Percentiles rank a stretch among this genome's conserved stretches.
Evolutionary conservation across 2,888 invertebrate genomes (phyloP).

Genomic region (Sericinus montela): DNA sequence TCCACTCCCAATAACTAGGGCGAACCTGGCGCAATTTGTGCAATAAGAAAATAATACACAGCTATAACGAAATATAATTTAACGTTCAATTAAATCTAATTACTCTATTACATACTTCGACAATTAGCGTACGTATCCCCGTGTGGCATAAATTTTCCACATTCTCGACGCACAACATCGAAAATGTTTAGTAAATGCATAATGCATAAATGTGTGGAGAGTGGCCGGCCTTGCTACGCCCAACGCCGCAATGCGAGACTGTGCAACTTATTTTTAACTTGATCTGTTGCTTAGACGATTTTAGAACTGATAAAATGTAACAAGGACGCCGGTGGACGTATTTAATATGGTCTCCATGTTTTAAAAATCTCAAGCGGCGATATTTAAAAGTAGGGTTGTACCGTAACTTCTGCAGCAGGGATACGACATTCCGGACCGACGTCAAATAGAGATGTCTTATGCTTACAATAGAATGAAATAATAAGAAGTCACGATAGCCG

Average conservation of each 20-base stretch:
- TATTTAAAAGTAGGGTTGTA: no score
- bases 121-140: constrained; percentile 4
- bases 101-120: constrained; percentile 11
- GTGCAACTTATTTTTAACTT: constrained; percentile 10
- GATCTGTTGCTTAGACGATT: constrained; percentile 5
- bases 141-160: constrained; percentile 3
- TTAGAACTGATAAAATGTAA: not conserved
- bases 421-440: no score
- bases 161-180: not conserved
- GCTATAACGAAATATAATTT: not conserved
- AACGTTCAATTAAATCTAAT: constrained; percentile 11
- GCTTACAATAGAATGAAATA: no score
- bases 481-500: no score
- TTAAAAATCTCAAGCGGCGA: no score
- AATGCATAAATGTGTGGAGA: constrained; percentile 22
- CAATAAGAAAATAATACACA: not conserved
- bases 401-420: no score
- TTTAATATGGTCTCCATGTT: no score
- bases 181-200: constrained; percentile 8
- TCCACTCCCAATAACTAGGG: no score
- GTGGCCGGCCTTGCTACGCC: constrained; percentile 30
- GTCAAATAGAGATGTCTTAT: no score
- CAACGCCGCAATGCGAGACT: constrained; percentile 20
- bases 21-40: not conserved
- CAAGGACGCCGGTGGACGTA: constrained; percentile 4